Conservation (phyloP, 2,888 invertebrate genomes). For the Zonitis immaculata region DNA sequence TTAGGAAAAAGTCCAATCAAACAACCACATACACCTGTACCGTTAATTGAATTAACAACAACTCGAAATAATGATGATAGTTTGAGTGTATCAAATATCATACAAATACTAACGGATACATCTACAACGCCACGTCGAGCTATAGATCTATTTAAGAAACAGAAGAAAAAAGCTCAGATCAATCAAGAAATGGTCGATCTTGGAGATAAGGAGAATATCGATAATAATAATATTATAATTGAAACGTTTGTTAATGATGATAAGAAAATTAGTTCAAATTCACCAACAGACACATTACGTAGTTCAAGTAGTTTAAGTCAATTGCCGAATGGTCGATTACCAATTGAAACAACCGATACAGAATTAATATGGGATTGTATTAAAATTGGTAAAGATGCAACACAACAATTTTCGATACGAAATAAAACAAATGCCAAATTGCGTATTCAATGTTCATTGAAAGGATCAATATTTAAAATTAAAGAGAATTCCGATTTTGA, state of each 20-base stretch:
- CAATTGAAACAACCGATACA: conserved; percentile 54
- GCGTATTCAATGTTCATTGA: conserved; percentile 52
- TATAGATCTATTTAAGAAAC: conserved; percentile 20
- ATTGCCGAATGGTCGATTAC: conserved; percentile 46
- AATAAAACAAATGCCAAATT: conserved; percentile 56
- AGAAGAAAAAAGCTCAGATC: conserved; percentile 9
- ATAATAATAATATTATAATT: neutral
- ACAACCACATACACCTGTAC: conserved; percentile 28
- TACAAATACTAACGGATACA: conserved; percentile 23
- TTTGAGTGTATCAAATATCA: conserved; percentile 32
- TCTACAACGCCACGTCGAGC: conserved; percentile 29
- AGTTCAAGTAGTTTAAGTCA: conserved; percentile 40
- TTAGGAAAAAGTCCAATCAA: conserved; percentile 33
- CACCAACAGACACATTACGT: conserved; percentile 22
- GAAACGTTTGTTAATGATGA: neutral
- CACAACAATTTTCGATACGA: conserved; percentile 54
- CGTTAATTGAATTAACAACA: conserved; percentile 31
- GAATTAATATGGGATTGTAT: conserved; percentile 59
- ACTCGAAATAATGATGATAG: conserved; percentile 17
- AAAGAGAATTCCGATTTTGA: conserved; percentile 42
- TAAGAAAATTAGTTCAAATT: conserved; percentile 2
- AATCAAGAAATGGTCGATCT: too few relatives aligned
- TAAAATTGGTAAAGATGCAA: conserved; percentile 52
- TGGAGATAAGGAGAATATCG: conserved; percentile 1
- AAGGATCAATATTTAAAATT: conserved; percentile 49